Evolutionary conservation across 2,888 invertebrate genomes (phyloP).

Genomic region (Tenthredo livida): DNA sequence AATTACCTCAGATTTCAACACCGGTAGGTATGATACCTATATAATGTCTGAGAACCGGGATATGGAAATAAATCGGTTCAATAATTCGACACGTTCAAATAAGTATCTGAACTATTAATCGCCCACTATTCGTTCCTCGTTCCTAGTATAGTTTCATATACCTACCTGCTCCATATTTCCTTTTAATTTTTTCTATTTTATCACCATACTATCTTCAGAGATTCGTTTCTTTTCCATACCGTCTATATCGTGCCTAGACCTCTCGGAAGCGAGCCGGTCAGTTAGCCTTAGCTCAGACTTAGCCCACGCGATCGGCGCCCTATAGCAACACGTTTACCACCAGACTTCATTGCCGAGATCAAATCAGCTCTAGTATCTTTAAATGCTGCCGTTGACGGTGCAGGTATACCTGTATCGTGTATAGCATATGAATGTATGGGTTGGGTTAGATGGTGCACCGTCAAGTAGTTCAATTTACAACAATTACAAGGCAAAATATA

Average conservation of each 20-base stretch:
- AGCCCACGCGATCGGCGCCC: constrained; percentile 25
- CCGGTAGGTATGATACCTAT: not conserved
- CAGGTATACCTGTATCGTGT: not conserved
- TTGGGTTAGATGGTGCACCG: constrained; percentile 37
- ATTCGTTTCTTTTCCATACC: not conserved
- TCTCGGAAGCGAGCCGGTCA: not conserved
- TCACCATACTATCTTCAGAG: not conserved
- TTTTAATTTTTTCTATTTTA: not conserved
- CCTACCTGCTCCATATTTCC: not conserved
- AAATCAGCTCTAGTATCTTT: constrained; percentile 35
- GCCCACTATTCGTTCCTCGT: constrained; percentile 1
- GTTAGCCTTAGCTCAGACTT: not conserved
- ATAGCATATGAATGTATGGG: not conserved
- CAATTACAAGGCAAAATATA: constrained; percentile 70
- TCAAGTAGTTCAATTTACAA: constrained; percentile 67
- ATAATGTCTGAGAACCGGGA: not conserved
- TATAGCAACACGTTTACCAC: not conserved
- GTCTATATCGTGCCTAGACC: not conserved
- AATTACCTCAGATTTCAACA: not conserved
- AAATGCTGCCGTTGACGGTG: not conserved
- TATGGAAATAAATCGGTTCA: constrained; percentile 29
- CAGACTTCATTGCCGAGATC: constrained; percentile 10
- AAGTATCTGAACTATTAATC: constrained; percentile 43
- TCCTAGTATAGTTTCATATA: not conserved
- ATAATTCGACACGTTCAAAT: constrained; percentile 36